Evolutionary conservation across 1,140 invertebrate genomes (phyloP).

Genomic region (Heliconius congener): DNA sequence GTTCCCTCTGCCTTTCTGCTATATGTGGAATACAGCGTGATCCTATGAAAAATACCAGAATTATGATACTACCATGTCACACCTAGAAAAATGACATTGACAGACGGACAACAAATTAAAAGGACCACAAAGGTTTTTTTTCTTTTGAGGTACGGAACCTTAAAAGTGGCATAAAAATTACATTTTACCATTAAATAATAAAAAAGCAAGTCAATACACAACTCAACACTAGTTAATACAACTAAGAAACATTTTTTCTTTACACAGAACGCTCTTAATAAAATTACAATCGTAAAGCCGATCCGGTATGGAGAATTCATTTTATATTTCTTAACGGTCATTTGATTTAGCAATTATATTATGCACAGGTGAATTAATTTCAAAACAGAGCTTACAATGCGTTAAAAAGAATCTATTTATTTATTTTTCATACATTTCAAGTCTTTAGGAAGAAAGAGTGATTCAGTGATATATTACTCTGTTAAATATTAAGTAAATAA

Average conservation of each 20-base stretch:
- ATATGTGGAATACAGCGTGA: too few relatives aligned
- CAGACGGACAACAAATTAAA: too few relatives aligned
- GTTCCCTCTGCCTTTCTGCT: too few relatives aligned
- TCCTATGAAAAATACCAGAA: too few relatives aligned
- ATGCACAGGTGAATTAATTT: neutral
- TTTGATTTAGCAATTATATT: conserved; percentile 3
- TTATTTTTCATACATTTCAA: neutral
- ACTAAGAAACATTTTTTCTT: neutral
- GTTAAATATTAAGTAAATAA: neutral
- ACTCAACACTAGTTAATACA: neutral
- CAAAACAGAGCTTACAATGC: neutral
- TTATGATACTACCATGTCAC: too few relatives aligned
- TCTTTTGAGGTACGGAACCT: too few relatives aligned
- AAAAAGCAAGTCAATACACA: neutral
- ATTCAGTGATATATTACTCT: neutral
- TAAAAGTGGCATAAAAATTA: too few relatives aligned
- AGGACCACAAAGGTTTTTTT: too few relatives aligned
- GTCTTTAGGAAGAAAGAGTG: neutral
- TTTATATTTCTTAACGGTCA: neutral
- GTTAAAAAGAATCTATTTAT: too few relatives aligned
- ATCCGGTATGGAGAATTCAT: conserved; percentile 5
- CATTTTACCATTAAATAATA: neutral
- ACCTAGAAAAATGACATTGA: too few relatives aligned
- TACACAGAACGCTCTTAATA: neutral
- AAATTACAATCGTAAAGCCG: conserved; percentile 1